Evolutionary conservation across 2,113 vertebrate species (phyloP), one percentile per base, ranked within the genome.

Genomic region (Limanda limanda): DNA sequence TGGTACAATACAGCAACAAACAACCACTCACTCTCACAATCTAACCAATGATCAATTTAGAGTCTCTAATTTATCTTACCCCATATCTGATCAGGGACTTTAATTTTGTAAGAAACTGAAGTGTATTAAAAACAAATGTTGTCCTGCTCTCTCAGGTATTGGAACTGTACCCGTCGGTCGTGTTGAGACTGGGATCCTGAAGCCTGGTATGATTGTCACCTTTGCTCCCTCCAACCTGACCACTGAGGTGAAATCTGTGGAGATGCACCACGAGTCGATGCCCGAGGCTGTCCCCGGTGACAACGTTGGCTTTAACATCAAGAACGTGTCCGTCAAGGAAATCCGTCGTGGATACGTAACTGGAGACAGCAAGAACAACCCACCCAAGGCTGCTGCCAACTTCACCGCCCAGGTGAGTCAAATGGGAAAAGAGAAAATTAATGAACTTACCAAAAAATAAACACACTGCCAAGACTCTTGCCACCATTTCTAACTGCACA

Each of bases 241-340:
- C 90, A 95, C 95, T 85, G 94, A 95, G 85, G 94, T 95, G 1
- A 95, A 95, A 88, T 94, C 94, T 17, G 94, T 95, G 78, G 94
- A 95, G 86, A 95, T 95, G 95, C 95, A 95, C 87, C 95, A 95
- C 52, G 95, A 95, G 88, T 85, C 93, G 70, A 87, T 95, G 72
- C 0, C 85, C 0, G 94, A 95, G 55, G 95, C 94, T 63, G 3
- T 90, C 1, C 95, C 95, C 1, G 95, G 95, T 1, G 95, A 95
- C 88, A 95, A 95, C 14, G 94, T 95, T 0, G 94, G 94, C 75
- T 95, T 95, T 88, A 95, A 95, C 45, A 31, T 95, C 55, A 95
- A 95, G 90, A 95, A 95, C 63, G 93, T 95, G 59, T 95, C 95
- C 0, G 91, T 95, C 23, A 95, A 95, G 86, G 95, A 95, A 12